Conservation (phyloP, 2,113 vertebrate genomes). For the Dromiciops gliroides region DNA sequence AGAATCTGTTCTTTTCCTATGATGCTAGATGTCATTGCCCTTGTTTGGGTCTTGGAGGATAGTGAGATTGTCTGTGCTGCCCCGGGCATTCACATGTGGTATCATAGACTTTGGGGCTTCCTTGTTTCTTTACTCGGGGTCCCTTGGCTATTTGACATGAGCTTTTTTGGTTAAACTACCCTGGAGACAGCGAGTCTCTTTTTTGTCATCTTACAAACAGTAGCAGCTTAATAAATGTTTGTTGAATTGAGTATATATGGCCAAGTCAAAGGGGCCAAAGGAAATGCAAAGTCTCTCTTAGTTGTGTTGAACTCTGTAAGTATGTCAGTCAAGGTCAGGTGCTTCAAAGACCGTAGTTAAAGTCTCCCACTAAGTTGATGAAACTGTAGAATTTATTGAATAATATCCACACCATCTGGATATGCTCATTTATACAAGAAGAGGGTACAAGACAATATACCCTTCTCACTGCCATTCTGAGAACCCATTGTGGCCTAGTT, state of each 20-base stretch:
- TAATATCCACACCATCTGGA: background rate
- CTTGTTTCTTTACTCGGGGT: conserved; percentile 63
- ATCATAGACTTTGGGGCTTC: conserved; percentile 55
- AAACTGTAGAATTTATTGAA: background rate
- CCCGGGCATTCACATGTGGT: conserved; percentile 18
- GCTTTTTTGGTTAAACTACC: conserved; percentile 3
- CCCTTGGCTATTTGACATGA: conserved; percentile 10
- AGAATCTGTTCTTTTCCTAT: background rate
- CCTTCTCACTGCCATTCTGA: background rate
- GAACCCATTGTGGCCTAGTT: background rate
- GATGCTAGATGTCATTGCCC: background rate
- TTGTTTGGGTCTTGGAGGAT: background rate
- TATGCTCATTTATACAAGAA: background rate
- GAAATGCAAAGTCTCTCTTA: conserved; percentile 39
- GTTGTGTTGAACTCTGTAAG: background rate
- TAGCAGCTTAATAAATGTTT: background rate
- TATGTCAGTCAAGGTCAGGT: background rate
- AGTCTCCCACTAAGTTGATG: background rate
- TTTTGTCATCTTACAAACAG: background rate
- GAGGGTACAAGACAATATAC: background rate
- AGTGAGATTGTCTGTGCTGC: conserved; percentile 15
- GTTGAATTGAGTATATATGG: background rate
- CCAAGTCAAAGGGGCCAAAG: conserved; percentile 33
- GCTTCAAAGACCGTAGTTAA: background rate
- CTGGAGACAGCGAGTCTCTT: background rate